Evolutionary conservation across 2,113 vertebrate genomes (phyloP), one percentile per base, ranked within the genome.

Genomic region (Salvelinus fontinalis): DNA sequence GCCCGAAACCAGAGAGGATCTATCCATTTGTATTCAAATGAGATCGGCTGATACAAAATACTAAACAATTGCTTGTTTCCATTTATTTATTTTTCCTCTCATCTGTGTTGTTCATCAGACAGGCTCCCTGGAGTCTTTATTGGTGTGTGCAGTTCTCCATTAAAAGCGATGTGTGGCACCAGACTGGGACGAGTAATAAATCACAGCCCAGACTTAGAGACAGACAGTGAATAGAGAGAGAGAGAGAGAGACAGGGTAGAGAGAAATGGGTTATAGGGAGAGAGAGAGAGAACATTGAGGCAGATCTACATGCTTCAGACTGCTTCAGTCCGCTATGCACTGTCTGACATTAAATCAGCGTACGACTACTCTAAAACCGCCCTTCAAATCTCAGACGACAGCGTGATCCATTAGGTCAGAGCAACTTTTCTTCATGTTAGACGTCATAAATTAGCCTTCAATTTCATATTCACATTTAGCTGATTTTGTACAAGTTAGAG

Each of bases 81-180:
- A 49, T 26, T 70, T 24, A 22, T 26, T 11, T 13, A 27, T 22
- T 51, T 14, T 39, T 70, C 68, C 44, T 70, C 51, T 54, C 39
- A 20, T 48, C 22, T 22, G 16, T 70, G 44, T 24, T n/a, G 12
- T 24, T 39, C 18, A 26, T 54, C 16, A 54, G 51, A 54, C 3
- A 54, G 13, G 44, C 44, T 70, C 68, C 34, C 68, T 26, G 14
- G 22, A 44, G 34, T 51, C 44, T 49, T 70, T 70, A 48, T 70
- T 70, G 68, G 9, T 48, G 68, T 70, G 68, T 70, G 68, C 44
- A 49, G n/a, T 70, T 70, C 11, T 13, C 44, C 68, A 70, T 69
- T 49, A 49, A 70, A 70, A 70, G 26, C 5, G 39, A 24, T 70
- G 44, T 49, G 20, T 70, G 44, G 68, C 68, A 70, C 44, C 39